Conservation (phyloP, 2,888 invertebrate species). For the Biston betularia region DNA sequence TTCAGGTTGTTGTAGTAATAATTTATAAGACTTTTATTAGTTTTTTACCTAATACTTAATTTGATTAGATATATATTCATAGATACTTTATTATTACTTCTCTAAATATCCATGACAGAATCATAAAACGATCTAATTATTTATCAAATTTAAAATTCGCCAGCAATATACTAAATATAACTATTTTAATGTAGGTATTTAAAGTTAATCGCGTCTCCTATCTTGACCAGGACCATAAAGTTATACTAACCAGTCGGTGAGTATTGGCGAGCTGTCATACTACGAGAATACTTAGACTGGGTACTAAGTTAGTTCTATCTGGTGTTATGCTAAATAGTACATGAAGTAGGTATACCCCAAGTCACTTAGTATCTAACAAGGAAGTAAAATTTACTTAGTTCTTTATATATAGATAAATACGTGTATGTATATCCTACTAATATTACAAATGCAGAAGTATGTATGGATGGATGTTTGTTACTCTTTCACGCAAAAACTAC, state of each 20-base stretch:
- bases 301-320: slow-evolving; percentile 31
- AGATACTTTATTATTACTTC: no score
- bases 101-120: no score
- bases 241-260: slow-evolving; percentile 13
- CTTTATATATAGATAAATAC: no score
- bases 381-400: slow-evolving; percentile 20
- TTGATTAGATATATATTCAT: no score
- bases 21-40: no score
- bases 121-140: not conserved
- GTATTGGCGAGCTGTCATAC: slow-evolving; percentile 26
- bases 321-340: slow-evolving; percentile 38
- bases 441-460: no score
- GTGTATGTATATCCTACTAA: no score
- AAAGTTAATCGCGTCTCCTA: slow-evolving; percentile 6
- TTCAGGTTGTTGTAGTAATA: no score
- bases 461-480: no score
- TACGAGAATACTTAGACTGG: slow-evolving; percentile 20
- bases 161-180: slow-evolving; percentile 12
- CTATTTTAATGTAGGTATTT: not conserved
- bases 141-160: not conserved
- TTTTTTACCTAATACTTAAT: no score
- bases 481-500: no score
- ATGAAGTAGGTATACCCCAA: slow-evolving; percentile 7
- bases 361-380: slow-evolving; percentile 24
- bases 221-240: slow-evolving; percentile 15